These are phyloP conservation scores for Lepus townsendii DNA, from an alignment of 2,797 vertebrate species.

Conservation along the genomic window DNA sequence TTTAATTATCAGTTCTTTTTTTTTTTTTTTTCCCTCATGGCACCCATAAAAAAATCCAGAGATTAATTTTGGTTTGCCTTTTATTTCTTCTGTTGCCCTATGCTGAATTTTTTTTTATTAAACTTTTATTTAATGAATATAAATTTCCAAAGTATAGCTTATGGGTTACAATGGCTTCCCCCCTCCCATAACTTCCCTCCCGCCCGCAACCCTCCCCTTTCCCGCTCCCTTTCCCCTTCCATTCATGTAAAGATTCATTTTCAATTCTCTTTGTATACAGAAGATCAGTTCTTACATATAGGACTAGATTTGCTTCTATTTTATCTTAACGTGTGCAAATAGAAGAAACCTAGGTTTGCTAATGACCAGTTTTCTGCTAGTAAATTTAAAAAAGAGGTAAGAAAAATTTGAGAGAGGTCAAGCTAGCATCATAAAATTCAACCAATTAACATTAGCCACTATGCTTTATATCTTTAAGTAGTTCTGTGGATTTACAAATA, in stretches of 20 bases:
- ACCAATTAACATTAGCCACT: not conserved
- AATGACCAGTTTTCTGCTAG: not conserved
- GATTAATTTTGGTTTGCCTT: conserved; percentile 78
- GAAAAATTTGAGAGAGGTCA: not conserved
- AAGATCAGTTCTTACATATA: not conserved
- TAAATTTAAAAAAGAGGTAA: not conserved
- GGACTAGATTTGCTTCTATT: not conserved
- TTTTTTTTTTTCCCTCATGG: conserved; percentile 66
- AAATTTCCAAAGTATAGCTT: too few species aligned
- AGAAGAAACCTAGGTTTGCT: not conserved
- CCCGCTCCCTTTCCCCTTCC: too few species aligned
- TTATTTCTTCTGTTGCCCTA: conserved; percentile 77
- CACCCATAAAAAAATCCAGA: conserved; percentile 65
- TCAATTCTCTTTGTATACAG: too few species aligned
- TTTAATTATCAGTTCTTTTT: not conserved
- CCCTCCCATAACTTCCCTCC: too few species aligned
- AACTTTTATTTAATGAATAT: too few species aligned
- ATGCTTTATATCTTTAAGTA: not conserved
- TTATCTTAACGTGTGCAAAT: not conserved
- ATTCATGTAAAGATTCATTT: too few species aligned
- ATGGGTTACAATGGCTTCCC: too few species aligned
- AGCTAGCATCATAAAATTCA: not conserved
- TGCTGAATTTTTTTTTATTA: conserved; percentile 68
- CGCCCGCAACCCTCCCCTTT: too few species aligned
- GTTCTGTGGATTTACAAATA: not conserved